phyloP scores from a whole-genome alignment of 2,797 vertebrate species.

The Limosa lapponica region DNA sequence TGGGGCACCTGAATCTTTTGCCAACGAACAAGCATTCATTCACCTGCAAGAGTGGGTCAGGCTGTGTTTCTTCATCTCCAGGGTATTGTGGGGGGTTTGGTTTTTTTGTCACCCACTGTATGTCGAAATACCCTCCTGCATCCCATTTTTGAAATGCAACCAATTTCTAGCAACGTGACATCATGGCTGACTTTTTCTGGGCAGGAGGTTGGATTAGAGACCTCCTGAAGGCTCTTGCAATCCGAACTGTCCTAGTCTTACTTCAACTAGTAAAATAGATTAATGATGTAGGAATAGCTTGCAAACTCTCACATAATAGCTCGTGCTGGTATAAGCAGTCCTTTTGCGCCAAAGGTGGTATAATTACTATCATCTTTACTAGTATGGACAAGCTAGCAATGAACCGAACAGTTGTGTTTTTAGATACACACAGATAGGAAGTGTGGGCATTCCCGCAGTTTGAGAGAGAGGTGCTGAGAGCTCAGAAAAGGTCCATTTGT shows the following conservation, averaged over 20 bases:
- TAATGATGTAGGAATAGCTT: not conserved
- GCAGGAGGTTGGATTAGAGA: not conserved
- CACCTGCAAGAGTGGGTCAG: not conserved
- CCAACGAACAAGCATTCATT: not conserved
- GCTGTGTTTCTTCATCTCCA: not conserved
- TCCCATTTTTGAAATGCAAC: not conserved
- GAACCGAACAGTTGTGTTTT: not conserved
- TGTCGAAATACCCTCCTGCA: not conserved
- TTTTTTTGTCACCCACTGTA: not conserved
- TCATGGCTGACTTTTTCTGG: not conserved
- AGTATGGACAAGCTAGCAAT: not conserved
- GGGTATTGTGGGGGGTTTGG: not conserved
- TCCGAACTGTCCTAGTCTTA: not conserved
- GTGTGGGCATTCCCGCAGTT: not conserved
- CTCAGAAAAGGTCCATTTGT: fast-evolving
- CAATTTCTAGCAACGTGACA: not conserved
- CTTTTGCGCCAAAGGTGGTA: not conserved
- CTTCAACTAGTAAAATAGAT: not conserved
- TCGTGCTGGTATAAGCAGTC: fast-evolving
- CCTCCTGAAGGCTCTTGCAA: not conserved
- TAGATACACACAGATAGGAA: not conserved
- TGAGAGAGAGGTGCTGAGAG: not conserved
- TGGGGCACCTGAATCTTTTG: not conserved
- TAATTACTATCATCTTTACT: not conserved
- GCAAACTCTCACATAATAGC: not conserved